phyloP scores from a whole-genome alignment of 2,888 invertebrate species.

The Aleiodes leptofemur region DNA sequence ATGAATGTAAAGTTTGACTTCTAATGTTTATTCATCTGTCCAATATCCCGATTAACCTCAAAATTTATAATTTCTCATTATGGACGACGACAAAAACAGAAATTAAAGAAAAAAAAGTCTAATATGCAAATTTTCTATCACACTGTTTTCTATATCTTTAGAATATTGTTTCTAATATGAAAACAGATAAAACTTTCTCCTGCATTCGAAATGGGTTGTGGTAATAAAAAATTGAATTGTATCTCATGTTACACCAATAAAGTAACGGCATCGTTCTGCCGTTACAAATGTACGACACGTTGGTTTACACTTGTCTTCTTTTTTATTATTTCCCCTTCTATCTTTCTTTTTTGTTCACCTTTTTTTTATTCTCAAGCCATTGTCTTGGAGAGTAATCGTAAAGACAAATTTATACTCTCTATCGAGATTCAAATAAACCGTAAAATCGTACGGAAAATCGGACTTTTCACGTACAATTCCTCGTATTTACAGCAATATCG shows the following conservation, averaged over 20 bases:
- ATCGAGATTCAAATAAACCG: constrained; percentile 23
- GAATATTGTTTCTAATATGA: constrained; percentile 56
- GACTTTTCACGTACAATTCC: neutral
- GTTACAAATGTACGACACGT: constrained; percentile 26
- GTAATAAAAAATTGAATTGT: constrained; percentile 27
- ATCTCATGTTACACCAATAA: constrained; percentile 33
- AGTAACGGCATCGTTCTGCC: constrained; percentile 1
- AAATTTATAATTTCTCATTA: too few relatives aligned
- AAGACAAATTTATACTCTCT: constrained; percentile 41
- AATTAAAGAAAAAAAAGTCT: neutral
- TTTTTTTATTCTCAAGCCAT: constrained; percentile 4
- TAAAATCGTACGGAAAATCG: neutral
- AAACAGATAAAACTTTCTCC: constrained; percentile 49
- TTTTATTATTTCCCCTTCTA: constrained; percentile 20
- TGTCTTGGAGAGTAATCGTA: constrained; percentile 41
- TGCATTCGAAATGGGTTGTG: constrained; percentile 21
- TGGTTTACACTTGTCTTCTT: constrained; percentile 10
- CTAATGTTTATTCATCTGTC: too few relatives aligned
- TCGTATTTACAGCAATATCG: constrained; percentile 10
- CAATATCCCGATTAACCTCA: too few relatives aligned
- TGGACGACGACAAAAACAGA: too few relatives aligned
- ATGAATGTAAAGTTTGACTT: too few relatives aligned
- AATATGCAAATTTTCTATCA: too few relatives aligned
- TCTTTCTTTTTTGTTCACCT: neutral
- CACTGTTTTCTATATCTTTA: constrained; percentile 2